Evolutionary conservation across 2,888 invertebrate genomes (phyloP).

Genomic region (Blastobasis adustella): DNA sequence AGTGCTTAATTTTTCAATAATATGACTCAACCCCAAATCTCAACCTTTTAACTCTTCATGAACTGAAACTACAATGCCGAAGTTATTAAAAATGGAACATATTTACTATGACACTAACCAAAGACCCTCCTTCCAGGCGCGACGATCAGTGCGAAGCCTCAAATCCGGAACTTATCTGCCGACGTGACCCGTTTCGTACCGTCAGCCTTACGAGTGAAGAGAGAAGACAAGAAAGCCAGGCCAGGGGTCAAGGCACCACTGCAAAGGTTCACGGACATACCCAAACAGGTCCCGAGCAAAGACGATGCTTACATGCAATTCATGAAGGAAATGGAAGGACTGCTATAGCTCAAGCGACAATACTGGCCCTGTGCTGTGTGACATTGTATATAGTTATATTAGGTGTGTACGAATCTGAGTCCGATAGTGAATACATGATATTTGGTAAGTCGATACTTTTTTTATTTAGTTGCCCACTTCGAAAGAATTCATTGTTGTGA

Average conservation of each 20-base stretch:
- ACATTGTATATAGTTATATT: too few relatives aligned
- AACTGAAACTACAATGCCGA: too few relatives aligned
- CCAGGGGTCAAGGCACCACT: conserved; percentile 70
- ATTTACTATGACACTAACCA: too few relatives aligned
- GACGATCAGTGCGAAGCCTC: conserved; percentile 97
- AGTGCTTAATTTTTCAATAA: too few relatives aligned
- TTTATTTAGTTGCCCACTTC: too few relatives aligned
- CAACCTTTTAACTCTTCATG: too few relatives aligned
- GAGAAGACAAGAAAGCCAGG: conserved; percentile 83
- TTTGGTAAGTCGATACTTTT: too few relatives aligned
- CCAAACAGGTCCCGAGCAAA: conserved; percentile 80
- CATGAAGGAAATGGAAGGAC: conserved; percentile 98
- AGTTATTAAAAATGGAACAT: too few relatives aligned
- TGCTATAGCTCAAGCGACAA: conserved; percentile 75
- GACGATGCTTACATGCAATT: conserved; percentile 99
- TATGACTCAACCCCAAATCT: too few relatives aligned
- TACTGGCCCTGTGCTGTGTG: not conserved
- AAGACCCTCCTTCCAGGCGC: conserved; percentile 65
- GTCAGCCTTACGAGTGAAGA: conserved; percentile 91
- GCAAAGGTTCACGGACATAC: conserved; percentile 66
- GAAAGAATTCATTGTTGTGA: too few relatives aligned
- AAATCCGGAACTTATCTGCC: conserved; percentile 93
- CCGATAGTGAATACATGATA: too few relatives aligned
- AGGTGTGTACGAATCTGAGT: too few relatives aligned
- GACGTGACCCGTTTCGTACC: conserved; percentile 98